Evolutionary conservation across 1,140 invertebrate genomes (phyloP), one percentile per base, ranked within the genome.

Genomic region (Platorchestia sp.): DNA sequence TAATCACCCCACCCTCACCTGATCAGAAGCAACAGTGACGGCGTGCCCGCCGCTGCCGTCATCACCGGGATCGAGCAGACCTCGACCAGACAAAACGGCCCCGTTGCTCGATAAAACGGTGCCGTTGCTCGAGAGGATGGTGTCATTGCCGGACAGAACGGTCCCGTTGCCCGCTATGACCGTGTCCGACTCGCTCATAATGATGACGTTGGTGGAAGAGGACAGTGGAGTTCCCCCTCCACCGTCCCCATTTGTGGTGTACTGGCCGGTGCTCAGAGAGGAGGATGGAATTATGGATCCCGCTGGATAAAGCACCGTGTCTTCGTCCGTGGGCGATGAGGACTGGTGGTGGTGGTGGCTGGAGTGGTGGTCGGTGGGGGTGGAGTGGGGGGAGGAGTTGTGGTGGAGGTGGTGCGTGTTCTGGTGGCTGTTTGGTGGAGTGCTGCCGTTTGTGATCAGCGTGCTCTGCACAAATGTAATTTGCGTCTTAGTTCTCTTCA

Each of bases 81-180:
- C 36, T 5, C 87, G 5, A 3, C 87, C 87, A 22, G 87, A 42
- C 42, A 89, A 42, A 42, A 89, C 87, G 87, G n/a, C 43, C 5
- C 87, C 87, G 41, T 89, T 89, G 42, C 87, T 36, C 7, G 87
- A 89, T 41, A 89, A 42, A 89, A 89, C 87, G 87, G 87, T 89
- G 43, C 87, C 87, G 87, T 89, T 89, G 27, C 87, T 89, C 41
- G 87, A 41, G 7, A 89, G 41, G 41, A 89, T 44, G 41, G 87
- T 89, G 43, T 44, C 87, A 27, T 42, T 89, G 27, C 87, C 41
- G 36, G 86, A 86, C 36, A 86, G 40, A n/a, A 86, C 41, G 86
- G 86, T 86, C 10, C 41, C 86, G 41, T 86, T 86, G 6, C 86
- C 87, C 5, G 87, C 87, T 14, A 89, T 89, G 42, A 89, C 87